A percentile compares a stretch with the other conserved stretches of the same genome.
phyloP scores from a whole-genome alignment of 2,113 vertebrate species.

The Chaetops frenatus region DNA sequence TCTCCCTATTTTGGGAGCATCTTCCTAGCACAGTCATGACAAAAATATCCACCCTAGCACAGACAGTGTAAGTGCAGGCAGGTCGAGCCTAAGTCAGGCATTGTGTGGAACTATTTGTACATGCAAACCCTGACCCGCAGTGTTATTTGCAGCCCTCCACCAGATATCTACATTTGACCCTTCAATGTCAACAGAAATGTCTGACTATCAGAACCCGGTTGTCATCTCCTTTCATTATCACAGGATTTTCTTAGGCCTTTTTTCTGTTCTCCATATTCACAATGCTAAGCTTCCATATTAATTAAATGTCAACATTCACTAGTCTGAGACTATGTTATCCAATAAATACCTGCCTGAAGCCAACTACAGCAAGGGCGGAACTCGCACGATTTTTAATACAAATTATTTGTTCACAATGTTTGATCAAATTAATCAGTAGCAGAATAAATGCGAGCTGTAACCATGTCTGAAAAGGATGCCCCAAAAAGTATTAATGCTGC shows the following conservation, averaged over 20 bases:
- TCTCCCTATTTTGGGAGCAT: neutral
- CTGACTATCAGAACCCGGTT: slow-evolving; percentile 29
- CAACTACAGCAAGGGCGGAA: slow-evolving; percentile 6
- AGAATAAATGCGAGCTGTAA: slow-evolving; percentile 26
- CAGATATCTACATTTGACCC: slow-evolving; percentile 46
- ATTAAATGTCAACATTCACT: slow-evolving; percentile 66
- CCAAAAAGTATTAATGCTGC: neutral
- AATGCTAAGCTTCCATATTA: slow-evolving; percentile 53
- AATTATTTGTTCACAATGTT: slow-evolving; percentile 57
- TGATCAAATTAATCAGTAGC: slow-evolving; percentile 41
- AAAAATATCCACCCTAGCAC: neutral
- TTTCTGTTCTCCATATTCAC: slow-evolving; percentile 41
- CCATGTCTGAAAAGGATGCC: neutral
- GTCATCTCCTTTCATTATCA: slow-evolving; percentile 61
- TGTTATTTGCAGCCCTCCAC: slow-evolving; percentile 37
- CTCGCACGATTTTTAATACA: slow-evolving; percentile 32
- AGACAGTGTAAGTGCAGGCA: neutral
- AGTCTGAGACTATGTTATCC: slow-evolving; percentile 52
- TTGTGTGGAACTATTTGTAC: neutral
- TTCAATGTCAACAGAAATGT: slow-evolving; percentile 54
- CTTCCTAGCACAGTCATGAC: neutral
- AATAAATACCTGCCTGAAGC: slow-evolving; percentile 55
- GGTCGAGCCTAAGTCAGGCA: neutral
- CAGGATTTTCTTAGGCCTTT: slow-evolving; percentile 52
- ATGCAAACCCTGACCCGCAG: slow-evolving; percentile 13